Evolutionary conservation across 2,797 vertebrate species (phyloP).

Genomic region (Botia almorhae): DNA sequence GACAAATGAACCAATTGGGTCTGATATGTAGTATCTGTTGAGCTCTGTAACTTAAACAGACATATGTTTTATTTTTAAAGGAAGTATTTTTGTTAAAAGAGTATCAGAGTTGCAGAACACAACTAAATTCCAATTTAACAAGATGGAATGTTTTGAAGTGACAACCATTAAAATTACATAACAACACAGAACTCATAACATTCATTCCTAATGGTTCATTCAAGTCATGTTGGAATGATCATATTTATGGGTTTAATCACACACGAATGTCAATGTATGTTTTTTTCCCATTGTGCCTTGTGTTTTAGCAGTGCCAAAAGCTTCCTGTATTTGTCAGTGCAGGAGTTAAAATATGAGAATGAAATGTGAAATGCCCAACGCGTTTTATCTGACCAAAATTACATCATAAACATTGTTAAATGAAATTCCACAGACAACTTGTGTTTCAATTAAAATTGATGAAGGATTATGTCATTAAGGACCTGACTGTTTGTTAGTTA

Average conservation of each 20-base stretch:
- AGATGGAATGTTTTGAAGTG: background rate
- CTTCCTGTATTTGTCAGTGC: background rate
- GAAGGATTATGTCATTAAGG: too few relatives aligned
- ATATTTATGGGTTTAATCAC: slow-evolving; percentile 1
- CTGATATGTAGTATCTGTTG: background rate
- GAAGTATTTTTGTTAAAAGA: background rate
- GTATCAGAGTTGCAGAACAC: background rate
- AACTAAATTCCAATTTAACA: background rate
- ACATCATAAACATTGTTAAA: background rate
- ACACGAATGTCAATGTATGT: background rate
- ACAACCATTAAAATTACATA: slow-evolving; percentile 3
- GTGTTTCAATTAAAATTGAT: background rate
- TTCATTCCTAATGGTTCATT: background rate
- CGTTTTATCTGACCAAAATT: background rate
- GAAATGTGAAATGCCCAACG: background rate
- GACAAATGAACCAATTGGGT: background rate
- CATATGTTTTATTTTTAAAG: background rate
- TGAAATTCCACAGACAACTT: background rate
- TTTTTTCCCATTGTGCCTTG: background rate
- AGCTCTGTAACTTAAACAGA: background rate
- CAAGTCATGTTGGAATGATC: background rate
- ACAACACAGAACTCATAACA: background rate
- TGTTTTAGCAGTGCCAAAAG: background rate
- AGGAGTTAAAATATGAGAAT: background rate
- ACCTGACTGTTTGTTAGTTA: too few relatives aligned